These are phyloP conservation scores for Sardina pilchardus DNA, from an alignment of 2,113 vertebrate genomes.

Conservation along the genomic window DNA sequence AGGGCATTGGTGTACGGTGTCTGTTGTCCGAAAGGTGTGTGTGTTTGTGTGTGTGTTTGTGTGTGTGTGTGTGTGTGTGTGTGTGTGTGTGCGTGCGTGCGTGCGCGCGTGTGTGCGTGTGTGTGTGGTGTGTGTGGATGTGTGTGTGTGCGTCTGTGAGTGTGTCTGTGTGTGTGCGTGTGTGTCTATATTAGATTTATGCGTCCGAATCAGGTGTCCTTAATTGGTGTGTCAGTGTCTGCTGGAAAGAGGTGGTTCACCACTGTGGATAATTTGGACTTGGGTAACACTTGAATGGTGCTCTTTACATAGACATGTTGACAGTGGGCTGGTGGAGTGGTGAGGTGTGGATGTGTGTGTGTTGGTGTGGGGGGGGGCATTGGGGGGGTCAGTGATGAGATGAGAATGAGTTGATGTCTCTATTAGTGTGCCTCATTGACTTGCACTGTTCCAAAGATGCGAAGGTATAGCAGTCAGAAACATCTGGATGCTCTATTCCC, in stretches of 20 bases:
- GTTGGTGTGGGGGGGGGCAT: too few relatives aligned
- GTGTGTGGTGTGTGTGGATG: not conserved
- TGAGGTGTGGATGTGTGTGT: too few relatives aligned
- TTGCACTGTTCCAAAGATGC: not conserved
- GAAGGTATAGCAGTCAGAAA: not conserved
- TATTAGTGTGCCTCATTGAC: not conserved
- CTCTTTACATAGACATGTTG: not conserved
- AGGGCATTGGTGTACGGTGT: not conserved
- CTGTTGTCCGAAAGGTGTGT: not conserved
- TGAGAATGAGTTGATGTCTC: not conserved
- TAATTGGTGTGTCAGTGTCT: not conserved
- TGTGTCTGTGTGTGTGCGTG: not conserved
- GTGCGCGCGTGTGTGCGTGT: not conserved
- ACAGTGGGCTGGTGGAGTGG: not conserved
- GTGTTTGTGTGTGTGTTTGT: not conserved
- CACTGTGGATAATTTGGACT: not conserved
- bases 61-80: not conserved
- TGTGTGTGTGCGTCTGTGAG: not conserved
- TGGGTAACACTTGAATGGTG: not conserved
- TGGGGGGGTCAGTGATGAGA: not conserved
- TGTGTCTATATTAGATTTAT: not conserved
- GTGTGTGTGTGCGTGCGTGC: not conserved
- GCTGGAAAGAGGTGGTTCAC: not conserved
- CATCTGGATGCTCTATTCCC: not conserved
- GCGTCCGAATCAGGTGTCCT: slow-evolving; percentile 13